phyloP scores from a whole-genome alignment of 2,113 vertebrate species.

The Micronycteris hirsuta region DNA sequence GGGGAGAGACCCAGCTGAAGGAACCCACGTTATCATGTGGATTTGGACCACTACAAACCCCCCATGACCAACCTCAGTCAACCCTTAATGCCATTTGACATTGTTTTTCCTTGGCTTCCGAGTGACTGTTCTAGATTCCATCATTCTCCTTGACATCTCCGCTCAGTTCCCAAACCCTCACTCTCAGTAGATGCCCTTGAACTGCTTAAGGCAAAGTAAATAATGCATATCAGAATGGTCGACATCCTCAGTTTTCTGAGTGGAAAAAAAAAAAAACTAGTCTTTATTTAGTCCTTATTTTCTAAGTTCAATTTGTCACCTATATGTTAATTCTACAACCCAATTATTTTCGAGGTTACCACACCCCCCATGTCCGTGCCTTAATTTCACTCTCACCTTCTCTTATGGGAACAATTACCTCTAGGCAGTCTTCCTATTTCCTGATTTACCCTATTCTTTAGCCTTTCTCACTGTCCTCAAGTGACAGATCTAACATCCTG shows the following conservation, averaged over 20 bases:
- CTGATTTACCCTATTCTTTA: neutral
- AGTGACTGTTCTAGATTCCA: neutral
- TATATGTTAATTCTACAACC: neutral
- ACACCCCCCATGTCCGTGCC: neutral
- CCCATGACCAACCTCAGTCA: neutral
- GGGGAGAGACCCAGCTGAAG: neutral
- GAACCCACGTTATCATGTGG: neutral
- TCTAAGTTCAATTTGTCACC: neutral
- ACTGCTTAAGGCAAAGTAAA: neutral
- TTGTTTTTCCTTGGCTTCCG: neutral
- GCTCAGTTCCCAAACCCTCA: neutral
- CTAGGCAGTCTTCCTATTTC: neutral
- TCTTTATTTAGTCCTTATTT: neutral
- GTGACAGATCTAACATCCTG: neutral
- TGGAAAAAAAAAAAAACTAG: neutral
- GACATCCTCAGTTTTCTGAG: neutral
- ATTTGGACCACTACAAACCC: neutral
- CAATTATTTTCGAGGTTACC: neutral
- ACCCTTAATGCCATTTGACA: neutral
- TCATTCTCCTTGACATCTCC: neutral
- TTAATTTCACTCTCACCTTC: neutral
- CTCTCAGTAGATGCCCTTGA: neutral
- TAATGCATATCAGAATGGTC: neutral
- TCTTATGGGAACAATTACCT: neutral
- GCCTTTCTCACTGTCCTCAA: neutral